Percentiles rank a stretch among this genome's conserved stretches.
phyloP scores from a whole-genome alignment of 2,113 vertebrate genomes.

The Hemiscyllium ocellatum region DNA sequence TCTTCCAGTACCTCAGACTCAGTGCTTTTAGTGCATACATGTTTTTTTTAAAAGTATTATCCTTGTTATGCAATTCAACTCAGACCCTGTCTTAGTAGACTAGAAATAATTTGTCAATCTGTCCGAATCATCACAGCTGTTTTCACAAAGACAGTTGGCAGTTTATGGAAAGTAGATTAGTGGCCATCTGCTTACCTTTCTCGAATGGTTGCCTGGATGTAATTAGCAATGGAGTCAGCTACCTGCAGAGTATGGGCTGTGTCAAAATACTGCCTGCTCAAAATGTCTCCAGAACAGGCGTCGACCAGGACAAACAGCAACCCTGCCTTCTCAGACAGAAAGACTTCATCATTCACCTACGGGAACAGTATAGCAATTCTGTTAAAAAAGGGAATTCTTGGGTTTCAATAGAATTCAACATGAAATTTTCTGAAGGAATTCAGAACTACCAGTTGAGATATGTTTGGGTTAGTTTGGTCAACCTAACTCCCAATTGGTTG shows the following conservation, averaged over 20 bases:
- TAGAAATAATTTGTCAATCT: neutral
- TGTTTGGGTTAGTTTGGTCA: neutral
- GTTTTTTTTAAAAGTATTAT: too few species aligned
- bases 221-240: constrained; percentile 41
- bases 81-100: neutral
- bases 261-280: constrained; percentile 46
- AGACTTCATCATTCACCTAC: constrained; percentile 47
- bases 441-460: neutral
- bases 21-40: too few species aligned
- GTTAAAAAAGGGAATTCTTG: neutral
- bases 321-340: constrained; percentile 42
- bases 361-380: constrained; percentile 40
- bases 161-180: neutral
- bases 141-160: constrained; percentile 6
- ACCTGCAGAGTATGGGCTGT: neutral
- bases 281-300: constrained; percentile 40
- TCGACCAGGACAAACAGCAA: constrained; percentile 45
- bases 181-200: constrained; percentile 47
- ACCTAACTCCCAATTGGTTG: neutral
- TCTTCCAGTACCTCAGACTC: neutral
- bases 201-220: constrained; percentile 45
- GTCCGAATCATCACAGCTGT: neutral
- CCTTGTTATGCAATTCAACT: neutral
- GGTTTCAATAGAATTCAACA: neutral
- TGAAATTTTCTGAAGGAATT: neutral